A percentile compares a stretch with the other conserved stretches of the same genome.
Evolutionary conservation across 2,888 invertebrate genomes (phyloP).

Genomic region (Microchrysa polita): DNA sequence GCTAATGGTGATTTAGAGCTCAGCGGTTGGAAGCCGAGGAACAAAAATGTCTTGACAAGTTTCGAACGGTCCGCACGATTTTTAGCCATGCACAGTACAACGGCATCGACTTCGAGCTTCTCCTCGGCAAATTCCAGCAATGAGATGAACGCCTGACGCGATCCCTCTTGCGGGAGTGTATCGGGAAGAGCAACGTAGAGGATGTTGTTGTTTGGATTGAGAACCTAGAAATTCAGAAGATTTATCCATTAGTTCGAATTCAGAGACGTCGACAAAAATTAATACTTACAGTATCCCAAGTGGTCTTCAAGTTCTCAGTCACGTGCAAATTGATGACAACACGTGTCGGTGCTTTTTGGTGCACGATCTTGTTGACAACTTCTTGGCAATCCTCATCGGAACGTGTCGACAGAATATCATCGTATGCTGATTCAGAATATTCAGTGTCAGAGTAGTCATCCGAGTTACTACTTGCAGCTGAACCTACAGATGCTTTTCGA

Average conservation of each 20-base stretch:
- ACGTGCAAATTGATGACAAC: conserved; percentile 81
- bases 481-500: conserved; percentile 64
- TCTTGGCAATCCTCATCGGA: conserved; percentile 65
- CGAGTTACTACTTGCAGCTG: conserved; percentile 58
- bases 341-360: conserved; percentile 74
- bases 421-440: conserved; percentile 56
- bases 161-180: conserved; percentile 87
- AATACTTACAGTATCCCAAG: conserved; percentile 81
- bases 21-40: conserved; percentile 91
- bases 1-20: conserved; percentile 83
- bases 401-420: conserved; percentile 61
- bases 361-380: conserved; percentile 72
- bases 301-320: conserved; percentile 79
- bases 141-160: conserved; percentile 94
- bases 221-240: conserved; percentile 53
- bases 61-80: conserved; percentile 85
- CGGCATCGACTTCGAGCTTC: conserved; percentile 82
- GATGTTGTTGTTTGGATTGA: conserved; percentile 69
- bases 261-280: background rate
- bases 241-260: background rate
- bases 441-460: conserved; percentile 62
- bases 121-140: conserved; percentile 97
- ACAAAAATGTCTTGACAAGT: conserved; percentile 95
- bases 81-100: conserved; percentile 81
- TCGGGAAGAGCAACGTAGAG: conserved; percentile 91